These are phyloP conservation scores for Rhincodon typus DNA, from an alignment of 2,797 vertebrate species.

Conservation along the genomic window DNA sequence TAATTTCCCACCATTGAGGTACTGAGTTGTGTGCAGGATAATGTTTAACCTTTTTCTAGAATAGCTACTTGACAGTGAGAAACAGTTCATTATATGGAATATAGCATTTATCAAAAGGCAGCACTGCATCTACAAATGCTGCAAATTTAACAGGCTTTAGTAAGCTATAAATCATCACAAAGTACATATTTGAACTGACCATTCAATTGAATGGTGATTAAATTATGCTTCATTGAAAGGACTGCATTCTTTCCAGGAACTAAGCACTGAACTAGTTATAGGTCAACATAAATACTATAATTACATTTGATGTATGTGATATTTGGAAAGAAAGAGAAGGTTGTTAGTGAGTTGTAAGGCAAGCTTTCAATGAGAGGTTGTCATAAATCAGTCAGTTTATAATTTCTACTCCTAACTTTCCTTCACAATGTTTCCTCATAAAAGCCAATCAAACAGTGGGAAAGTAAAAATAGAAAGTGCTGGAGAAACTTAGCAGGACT, in stretches of 20 bases:
- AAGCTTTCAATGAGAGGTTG: background rate
- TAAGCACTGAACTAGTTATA: conserved; percentile 16
- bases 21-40: background rate
- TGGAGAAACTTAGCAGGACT: background rate
- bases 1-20: background rate
- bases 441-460: background rate
- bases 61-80: background rate
- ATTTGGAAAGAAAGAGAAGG: background rate
- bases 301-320: background rate
- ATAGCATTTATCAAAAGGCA: background rate
- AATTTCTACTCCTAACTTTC: background rate
- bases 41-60: background rate
- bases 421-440: background rate
- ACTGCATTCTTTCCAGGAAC: conserved; percentile 21
- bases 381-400: background rate
- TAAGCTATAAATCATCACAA: conserved; percentile 9
- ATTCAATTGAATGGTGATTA: background rate
- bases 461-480: background rate
- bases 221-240: background rate
- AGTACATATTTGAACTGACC: conserved; percentile 11
- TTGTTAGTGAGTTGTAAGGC: background rate
- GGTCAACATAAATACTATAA: conserved; percentile 1
- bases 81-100: background rate
- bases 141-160: background rate
- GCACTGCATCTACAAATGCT: background rate